Evolutionary conservation across 2,113 vertebrate genomes (phyloP).

Genomic region (Laterallus jamaicensis): DNA sequence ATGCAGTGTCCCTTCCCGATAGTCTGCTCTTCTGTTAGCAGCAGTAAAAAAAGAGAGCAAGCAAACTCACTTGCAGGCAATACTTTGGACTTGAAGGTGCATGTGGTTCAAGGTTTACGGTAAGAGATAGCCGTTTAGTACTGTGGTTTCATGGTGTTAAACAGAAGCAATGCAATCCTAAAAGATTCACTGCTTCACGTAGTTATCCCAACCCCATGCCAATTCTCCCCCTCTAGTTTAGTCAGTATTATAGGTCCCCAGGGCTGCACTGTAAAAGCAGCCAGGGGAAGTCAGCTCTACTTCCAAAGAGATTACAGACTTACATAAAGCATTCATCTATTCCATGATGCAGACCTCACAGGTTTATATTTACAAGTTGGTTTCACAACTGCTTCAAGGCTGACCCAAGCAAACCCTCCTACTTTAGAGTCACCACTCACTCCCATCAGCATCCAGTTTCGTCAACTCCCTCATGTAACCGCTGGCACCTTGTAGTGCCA

Average conservation of each 20-base stretch:
- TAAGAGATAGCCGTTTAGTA: not conserved
- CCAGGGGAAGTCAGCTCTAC: not conserved
- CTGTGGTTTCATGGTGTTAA: not conserved
- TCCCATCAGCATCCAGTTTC: not conserved
- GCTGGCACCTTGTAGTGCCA: not conserved
- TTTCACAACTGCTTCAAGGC: not conserved
- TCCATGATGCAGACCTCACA: no score
- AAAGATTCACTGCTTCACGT: not conserved
- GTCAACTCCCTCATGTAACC: not conserved
- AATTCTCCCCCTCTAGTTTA: not conserved
- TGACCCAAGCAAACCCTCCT: not conserved
- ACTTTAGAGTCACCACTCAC: not conserved
- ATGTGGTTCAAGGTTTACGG: not conserved
- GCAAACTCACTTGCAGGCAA: not conserved
- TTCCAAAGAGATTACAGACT: not conserved
- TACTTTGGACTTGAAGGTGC: not conserved
- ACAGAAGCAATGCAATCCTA: not conserved
- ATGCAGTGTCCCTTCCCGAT: not conserved
- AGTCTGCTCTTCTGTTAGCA: not conserved
- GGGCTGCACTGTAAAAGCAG: not conserved
- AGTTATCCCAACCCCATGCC: not conserved
- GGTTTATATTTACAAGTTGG: accelerated
- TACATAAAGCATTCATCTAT: accelerated
- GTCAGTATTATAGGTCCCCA: not conserved
- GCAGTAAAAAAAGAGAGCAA: not conserved